phyloP scores from a whole-genome alignment of 1,140 invertebrate genomes.

The Procambarus virginalis region DNA sequence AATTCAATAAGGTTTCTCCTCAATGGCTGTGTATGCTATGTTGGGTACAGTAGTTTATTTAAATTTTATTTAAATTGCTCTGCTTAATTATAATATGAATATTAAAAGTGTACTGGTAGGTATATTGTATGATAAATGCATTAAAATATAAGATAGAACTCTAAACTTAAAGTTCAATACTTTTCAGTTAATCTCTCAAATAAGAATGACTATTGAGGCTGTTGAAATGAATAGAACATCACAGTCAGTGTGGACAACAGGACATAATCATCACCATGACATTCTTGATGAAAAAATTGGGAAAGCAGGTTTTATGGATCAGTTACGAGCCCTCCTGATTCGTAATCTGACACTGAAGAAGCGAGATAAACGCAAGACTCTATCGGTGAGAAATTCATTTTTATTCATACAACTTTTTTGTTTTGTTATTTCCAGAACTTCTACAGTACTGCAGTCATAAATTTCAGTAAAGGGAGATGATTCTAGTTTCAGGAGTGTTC shows the following conservation, averaged over 20 bases:
- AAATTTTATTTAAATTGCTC: no score
- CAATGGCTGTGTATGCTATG: no score
- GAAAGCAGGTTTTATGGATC: conserved; percentile 11
- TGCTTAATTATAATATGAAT: no score
- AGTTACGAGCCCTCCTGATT: conserved; percentile 1
- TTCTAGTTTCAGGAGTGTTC: no score
- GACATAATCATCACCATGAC: neutral
- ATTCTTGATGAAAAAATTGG: neutral
- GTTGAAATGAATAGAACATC: neutral
- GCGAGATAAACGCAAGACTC: conserved; percentile 12
- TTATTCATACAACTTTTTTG: neutral
- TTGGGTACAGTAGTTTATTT: no score
- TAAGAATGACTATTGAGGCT: neutral
- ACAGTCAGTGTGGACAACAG: neutral
- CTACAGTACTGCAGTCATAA: no score
- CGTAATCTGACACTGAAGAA: conserved; percentile 24
- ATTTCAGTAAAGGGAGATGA: no score
- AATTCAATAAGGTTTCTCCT: no score
- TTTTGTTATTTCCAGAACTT: neutral
- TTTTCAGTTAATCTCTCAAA: neutral
- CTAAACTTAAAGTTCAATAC: neutral
- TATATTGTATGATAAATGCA: neutral
- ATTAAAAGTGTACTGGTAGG: no score
- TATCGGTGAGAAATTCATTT: neutral
- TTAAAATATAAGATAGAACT: neutral